Conservation (phyloP, 2,888 invertebrate species). For the Brachynemurus nebulosus region DNA sequence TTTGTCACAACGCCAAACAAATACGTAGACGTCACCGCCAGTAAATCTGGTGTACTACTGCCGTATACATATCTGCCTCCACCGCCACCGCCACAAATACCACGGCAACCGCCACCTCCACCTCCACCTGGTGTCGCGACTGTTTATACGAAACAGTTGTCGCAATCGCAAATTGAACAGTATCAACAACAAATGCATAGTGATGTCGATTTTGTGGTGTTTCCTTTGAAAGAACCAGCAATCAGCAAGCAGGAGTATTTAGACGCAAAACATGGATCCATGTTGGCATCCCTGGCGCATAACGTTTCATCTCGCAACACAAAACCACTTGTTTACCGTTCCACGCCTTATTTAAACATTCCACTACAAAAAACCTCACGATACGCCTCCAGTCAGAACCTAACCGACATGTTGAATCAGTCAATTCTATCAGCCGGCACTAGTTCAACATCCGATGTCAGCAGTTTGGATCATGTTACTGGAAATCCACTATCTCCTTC, state of each 20-base stretch:
- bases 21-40: constrained; percentile 46
- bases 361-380: constrained; percentile 40
- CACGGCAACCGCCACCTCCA: constrained; percentile 45
- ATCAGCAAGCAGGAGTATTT: constrained; percentile 83
- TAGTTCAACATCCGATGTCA: constrained; percentile 47
- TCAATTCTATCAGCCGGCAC: constrained; percentile 54
- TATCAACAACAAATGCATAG: constrained; percentile 83
- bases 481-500: constrained; percentile 47
- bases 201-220: constrained; percentile 84
- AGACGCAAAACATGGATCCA: constrained; percentile 71
- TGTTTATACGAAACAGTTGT: constrained; percentile 53
- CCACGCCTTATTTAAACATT: constrained; percentile 64
- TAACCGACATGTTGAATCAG: constrained; percentile 61
- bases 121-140: constrained; percentile 55
- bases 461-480: constrained; percentile 43
- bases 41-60: constrained; percentile 34
- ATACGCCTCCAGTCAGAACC: constrained; percentile 68
- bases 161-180: constrained; percentile 66
- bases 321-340: constrained; percentile 63
- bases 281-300: constrained; percentile 46
- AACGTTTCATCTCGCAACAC: constrained; percentile 33
- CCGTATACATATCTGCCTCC: constrained; percentile 39
- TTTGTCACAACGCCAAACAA: constrained; percentile 44
- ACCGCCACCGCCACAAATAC: constrained; percentile 48
- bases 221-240: constrained; percentile 78